Evolutionary conservation across 2,888 invertebrate species (phyloP).

Genomic region (Uropetala carovei): DNA sequence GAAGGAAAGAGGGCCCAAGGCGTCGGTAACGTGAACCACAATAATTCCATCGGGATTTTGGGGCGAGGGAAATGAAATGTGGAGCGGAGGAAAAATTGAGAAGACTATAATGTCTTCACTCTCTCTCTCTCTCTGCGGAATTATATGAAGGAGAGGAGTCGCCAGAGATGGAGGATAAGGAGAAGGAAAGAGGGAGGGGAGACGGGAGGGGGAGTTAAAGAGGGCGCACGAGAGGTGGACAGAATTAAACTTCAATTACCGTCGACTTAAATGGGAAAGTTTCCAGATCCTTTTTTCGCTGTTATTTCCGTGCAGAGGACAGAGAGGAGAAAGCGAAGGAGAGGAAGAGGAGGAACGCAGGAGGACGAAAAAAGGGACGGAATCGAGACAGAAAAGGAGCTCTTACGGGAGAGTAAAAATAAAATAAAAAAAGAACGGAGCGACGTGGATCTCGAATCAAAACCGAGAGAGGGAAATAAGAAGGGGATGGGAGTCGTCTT

Average conservation of each 20-base stretch:
- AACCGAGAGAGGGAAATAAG: constrained; percentile 1
- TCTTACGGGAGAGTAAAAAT: neutral
- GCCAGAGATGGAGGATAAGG: too few species aligned
- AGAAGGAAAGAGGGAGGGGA: neutral
- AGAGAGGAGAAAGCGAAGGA: neutral
- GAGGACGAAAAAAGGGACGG: too few species aligned
- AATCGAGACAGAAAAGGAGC: neutral
- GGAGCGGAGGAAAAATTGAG: too few species aligned
- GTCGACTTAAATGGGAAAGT: neutral
- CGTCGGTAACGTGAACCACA: too few species aligned
- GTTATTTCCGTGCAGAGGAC: neutral
- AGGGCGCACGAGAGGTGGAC: neutral
- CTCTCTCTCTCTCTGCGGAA: neutral
- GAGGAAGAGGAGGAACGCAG: neutral
- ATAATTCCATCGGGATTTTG: too few species aligned
- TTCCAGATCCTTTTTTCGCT: neutral
- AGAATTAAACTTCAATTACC: constrained; percentile 21
- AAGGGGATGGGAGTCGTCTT: neutral
- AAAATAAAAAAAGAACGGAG: neutral
- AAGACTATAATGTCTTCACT: neutral
- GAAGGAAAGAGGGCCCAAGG: neutral
- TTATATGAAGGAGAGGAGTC: too few species aligned
- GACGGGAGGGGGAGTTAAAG: neutral
- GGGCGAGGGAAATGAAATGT: too few species aligned
- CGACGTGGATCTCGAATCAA: constrained; percentile 3